phyloP scores from a whole-genome alignment of 2,888 invertebrate species.

The Aphodius granarius region DNA sequence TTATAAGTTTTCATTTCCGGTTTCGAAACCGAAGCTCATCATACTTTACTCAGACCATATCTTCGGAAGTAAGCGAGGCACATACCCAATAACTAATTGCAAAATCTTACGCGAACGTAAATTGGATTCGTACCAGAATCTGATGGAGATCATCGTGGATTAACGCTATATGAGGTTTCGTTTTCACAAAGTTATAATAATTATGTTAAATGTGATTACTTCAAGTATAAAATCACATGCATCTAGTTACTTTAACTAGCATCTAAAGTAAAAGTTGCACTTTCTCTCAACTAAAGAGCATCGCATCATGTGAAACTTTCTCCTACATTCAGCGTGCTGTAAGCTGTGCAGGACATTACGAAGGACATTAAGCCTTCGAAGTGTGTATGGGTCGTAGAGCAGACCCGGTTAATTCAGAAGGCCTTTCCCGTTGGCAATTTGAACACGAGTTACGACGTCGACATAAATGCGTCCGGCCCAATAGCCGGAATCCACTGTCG shows the following conservation, averaged over 20 bases:
- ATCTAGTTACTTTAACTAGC: no score
- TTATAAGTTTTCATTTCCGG: not conserved
- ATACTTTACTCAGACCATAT: not conserved
- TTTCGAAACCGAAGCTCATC: not conserved
- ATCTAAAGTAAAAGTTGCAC: not conserved
- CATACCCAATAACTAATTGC: not conserved
- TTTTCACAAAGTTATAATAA: no score
- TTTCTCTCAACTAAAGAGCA: not conserved
- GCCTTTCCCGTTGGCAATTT: not conserved
- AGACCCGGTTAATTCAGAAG: not conserved
- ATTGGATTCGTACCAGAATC: not conserved
- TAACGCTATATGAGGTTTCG: not conserved
- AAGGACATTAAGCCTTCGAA: not conserved
- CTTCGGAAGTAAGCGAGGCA: not conserved
- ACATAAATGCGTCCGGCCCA: not conserved
- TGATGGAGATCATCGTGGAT: not conserved
- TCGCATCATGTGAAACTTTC: not conserved
- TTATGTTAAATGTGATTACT: no score
- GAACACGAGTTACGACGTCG: not conserved
- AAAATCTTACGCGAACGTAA: not conserved
- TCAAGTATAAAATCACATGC: no score
- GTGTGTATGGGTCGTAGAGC: not conserved
- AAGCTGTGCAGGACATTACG: not conserved
- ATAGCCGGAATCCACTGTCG: not conserved
- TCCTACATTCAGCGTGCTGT: not conserved